Percentiles rank a stretch among this genome's conserved stretches.
Evolutionary conservation across 2,113 vertebrate species (phyloP).

Genomic region (Anoura caudifer): DNA sequence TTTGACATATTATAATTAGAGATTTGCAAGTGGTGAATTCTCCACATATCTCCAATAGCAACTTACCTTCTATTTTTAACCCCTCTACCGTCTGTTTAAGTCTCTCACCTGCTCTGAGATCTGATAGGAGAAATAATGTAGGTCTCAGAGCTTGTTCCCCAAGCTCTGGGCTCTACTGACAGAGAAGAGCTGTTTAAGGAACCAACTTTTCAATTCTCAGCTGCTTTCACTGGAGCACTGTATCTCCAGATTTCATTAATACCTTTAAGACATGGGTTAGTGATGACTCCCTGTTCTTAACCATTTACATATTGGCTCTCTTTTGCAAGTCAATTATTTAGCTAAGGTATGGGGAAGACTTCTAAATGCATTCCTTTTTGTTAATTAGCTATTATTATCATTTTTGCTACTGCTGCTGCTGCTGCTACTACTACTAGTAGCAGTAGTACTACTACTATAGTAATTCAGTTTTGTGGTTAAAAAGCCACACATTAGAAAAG

Average conservation of each 20-base stretch:
- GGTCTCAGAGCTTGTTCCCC: neutral
- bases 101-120: constrained; percentile 38
- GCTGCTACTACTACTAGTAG: neutral
- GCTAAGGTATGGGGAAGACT: neutral
- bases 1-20: constrained; percentile 73
- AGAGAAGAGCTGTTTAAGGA: neutral
- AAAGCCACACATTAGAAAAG: neutral
- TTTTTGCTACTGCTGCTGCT: too few species aligned
- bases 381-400: neutral
- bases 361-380: neutral
- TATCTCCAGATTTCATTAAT: neutral
- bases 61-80: constrained; percentile 67
- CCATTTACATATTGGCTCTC: neutral
- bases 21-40: constrained; percentile 59
- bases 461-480: neutral
- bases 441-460: neutral
- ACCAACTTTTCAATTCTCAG: neutral
- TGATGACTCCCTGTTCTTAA: neutral
- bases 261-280: neutral
- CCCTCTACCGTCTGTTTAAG: constrained; percentile 22
- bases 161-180: neutral
- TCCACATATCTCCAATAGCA: constrained; percentile 54
- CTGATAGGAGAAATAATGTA: neutral
- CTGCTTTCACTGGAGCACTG: neutral
- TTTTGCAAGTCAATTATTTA: neutral